These are phyloP conservation scores for Xestia rhomboidea DNA, from an alignment of 2,888 invertebrate genomes.

Conservation along the genomic window DNA sequence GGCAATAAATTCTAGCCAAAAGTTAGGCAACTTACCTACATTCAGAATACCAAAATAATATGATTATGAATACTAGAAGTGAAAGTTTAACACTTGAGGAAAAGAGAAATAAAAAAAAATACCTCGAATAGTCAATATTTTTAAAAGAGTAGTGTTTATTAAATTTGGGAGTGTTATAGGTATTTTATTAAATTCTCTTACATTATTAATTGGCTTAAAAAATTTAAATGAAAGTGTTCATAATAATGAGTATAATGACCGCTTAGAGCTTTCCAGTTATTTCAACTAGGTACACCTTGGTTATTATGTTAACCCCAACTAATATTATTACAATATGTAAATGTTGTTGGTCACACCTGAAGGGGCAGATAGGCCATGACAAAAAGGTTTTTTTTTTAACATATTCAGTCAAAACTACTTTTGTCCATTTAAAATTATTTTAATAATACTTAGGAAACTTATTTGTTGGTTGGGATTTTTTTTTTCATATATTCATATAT, in stretches of 20 bases:
- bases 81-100: neutral
- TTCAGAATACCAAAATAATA: neutral
- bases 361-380: neutral
- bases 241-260: neutral
- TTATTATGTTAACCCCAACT: neutral
- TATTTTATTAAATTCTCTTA: neutral
- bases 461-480: no score
- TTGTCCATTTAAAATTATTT: no score
- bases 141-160: no score
- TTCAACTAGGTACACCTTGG: neutral
- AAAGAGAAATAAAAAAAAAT: neutral
- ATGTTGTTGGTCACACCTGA: neutral
- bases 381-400: no score
- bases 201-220: neutral
- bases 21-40: neutral
- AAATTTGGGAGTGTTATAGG: neutral
- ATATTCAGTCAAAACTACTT: no score
- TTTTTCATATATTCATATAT: no score
- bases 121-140: neutral
- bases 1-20: neutral
- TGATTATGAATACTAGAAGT: neutral
- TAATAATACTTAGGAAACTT: no score
- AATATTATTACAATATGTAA: neutral
- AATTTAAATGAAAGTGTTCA: neutral
- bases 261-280: neutral